Evolutionary conservation across 2,797 vertebrate species (phyloP).

Genomic region (Parauchenoglanis punctatus): DNA sequence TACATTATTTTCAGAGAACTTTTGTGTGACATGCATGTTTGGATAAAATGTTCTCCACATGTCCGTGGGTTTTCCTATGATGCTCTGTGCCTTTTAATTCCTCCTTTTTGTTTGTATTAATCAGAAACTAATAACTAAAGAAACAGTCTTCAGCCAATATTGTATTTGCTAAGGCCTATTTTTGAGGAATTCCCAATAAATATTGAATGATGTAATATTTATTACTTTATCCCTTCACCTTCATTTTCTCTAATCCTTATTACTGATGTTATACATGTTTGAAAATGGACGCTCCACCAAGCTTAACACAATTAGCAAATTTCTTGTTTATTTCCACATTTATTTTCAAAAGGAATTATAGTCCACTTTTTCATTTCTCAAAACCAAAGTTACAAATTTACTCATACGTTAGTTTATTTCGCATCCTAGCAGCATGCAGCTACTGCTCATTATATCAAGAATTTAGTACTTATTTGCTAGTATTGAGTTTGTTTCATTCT

Average conservation of each 20-base stretch:
- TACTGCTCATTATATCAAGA: neutral
- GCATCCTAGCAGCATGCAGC: neutral
- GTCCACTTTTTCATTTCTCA: neutral
- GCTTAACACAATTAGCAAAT: neutral
- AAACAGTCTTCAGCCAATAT: neutral
- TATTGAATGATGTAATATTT: neutral
- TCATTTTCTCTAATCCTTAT: neutral
- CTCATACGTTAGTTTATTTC: neutral
- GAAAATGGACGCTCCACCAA: neutral
- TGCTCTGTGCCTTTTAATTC: neutral
- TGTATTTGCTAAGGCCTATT: neutral
- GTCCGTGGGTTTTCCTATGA: neutral
- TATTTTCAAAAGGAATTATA: neutral
- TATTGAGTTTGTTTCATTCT: neutral
- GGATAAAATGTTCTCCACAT: no score
- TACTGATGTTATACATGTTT: neutral
- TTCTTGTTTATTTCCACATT: neutral
- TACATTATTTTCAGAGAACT: no score
- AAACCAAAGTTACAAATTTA: neutral
- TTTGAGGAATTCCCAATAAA: neutral
- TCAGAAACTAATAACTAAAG: neutral
- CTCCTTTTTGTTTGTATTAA: neutral
- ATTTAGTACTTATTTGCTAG: neutral
- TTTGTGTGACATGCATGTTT: neutral
- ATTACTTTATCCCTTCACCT: neutral